These are phyloP conservation scores for Drosophila picticornis DNA, from an alignment of 2,888 invertebrate species.

Conservation along the genomic window DNA sequence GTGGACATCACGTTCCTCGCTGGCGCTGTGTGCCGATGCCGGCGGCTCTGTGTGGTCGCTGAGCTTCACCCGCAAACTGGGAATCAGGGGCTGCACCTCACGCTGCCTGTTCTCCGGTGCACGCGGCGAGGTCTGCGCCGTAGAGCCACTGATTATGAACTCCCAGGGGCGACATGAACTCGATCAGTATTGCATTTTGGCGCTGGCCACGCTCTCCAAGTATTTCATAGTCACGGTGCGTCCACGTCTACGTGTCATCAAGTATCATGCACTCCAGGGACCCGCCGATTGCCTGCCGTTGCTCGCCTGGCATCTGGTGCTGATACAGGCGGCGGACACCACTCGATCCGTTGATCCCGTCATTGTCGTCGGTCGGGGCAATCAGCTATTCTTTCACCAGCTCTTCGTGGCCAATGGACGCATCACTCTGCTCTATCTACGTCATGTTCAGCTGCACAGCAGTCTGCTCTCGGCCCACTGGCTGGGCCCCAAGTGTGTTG, in stretches of 20 bases:
- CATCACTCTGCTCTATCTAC: slow-evolving; percentile 88
- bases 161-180: slow-evolving; percentile 88
- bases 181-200: slow-evolving; percentile 92
- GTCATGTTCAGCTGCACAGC: slow-evolving; percentile 90
- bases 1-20: slow-evolving; percentile 89
- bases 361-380: slow-evolving; percentile 94
- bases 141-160: slow-evolving; percentile 88
- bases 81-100: slow-evolving; percentile 94
- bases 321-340: slow-evolving; percentile 90
- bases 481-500: slow-evolving; percentile 93
- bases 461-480: slow-evolving; percentile 92
- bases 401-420: slow-evolving; percentile 86
- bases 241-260: slow-evolving; percentile 91
- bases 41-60: slow-evolving; percentile 98
- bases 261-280: slow-evolving; percentile 91
- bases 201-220: slow-evolving; percentile 96
- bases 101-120: slow-evolving; percentile 98
- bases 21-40: slow-evolving; percentile 94
- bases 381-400: slow-evolving; percentile 94
- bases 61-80: slow-evolving; percentile 94
- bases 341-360: slow-evolving; percentile 92
- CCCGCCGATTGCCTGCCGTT: slow-evolving; percentile 93
- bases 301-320: slow-evolving; percentile 96
- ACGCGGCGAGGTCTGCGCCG: slow-evolving; percentile 95
- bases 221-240: slow-evolving; percentile 92